Conservation (phyloP, 1,140 invertebrate species). For the Gryon sp. region DNA sequence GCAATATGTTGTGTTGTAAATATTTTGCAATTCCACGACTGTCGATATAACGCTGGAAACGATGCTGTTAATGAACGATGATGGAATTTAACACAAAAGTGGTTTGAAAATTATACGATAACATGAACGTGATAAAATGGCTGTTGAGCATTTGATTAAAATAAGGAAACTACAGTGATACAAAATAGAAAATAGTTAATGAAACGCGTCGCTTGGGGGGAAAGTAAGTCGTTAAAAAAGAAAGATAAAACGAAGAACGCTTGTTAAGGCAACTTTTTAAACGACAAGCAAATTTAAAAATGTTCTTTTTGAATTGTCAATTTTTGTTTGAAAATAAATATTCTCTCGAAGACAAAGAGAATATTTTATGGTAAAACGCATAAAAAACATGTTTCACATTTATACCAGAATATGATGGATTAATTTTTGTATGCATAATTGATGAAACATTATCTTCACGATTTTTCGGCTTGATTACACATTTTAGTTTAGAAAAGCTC, state of each 20-base stretch:
- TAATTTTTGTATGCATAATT: no score
- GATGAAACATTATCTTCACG: no score
- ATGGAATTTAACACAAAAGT: constrained; percentile 27
- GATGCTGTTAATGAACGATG: constrained; percentile 20
- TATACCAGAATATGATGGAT: no score
- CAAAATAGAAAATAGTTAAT: not conserved
- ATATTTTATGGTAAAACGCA: no score
- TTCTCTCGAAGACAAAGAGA: no score
- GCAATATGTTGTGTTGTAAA: constrained; percentile 15
- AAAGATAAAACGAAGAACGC: constrained; percentile 17
- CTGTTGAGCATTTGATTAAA: constrained; percentile 34
- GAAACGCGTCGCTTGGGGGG: no score
- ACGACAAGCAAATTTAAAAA: constrained; percentile 11
- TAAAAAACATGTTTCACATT: no score
- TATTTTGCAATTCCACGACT: constrained; percentile 16
- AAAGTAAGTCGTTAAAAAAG: no score
- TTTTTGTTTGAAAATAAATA: no score
- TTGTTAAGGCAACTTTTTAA: constrained; percentile 41
- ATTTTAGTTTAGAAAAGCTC: constrained; percentile 8
- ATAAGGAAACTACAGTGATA: constrained; percentile 1
- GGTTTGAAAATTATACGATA: constrained; percentile 13
- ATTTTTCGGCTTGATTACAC: not conserved
- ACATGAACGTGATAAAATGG: constrained; percentile 3
- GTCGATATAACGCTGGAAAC: constrained; percentile 17
- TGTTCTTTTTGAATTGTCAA: no score